Conservation (phyloP, 2,113 vertebrate genomes). For the Ailurus styani region DNA sequence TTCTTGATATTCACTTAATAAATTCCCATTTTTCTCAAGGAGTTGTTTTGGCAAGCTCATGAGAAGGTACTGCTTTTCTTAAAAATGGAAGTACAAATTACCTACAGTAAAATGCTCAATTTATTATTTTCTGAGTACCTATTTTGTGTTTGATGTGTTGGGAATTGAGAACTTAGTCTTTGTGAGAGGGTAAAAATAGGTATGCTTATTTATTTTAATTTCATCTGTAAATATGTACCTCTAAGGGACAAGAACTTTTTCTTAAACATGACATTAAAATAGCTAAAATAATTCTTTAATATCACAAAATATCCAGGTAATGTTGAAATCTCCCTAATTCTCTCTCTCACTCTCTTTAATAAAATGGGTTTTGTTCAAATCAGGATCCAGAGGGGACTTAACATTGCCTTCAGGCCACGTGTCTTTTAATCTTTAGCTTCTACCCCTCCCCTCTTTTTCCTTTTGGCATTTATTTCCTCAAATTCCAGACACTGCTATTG, state of each 20-base stretch:
- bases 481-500: neutral
- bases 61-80: neutral
- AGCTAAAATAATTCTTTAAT: slow-evolving; percentile 1
- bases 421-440: neutral
- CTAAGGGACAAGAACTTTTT: neutral
- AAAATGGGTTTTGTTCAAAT: neutral
- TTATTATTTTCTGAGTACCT: neutral
- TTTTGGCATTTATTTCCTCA: neutral
- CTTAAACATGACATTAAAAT: neutral
- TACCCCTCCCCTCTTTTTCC: neutral
- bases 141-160: neutral
- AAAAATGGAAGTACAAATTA: neutral
- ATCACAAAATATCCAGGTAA: neutral
- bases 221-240: neutral
- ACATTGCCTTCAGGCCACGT: neutral
- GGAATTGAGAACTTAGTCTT: neutral
- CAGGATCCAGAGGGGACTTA: neutral
- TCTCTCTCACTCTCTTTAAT: neutral
- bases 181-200: neutral
- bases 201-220: slow-evolving; percentile 17
- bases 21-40: neutral
- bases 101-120: neutral
- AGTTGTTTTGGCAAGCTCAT: neutral
- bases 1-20: neutral
- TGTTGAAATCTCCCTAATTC: neutral